Base-by-base conservation (phyloP, 2,888 invertebrate genomes). In the Mamestra brassicae region DNA sequence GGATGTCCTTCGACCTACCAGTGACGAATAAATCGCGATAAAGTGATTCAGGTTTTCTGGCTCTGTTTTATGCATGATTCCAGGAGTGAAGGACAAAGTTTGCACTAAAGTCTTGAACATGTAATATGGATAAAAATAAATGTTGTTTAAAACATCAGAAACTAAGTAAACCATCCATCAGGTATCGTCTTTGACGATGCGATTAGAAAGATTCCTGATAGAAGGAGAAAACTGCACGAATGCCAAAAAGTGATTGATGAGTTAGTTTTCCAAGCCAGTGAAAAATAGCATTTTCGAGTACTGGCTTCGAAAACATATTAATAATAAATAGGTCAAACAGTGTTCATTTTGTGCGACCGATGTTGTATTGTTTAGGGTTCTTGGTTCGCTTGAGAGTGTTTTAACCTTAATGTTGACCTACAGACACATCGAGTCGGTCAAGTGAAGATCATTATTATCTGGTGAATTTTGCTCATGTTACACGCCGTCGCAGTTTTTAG, bases 381-480 rank as follows among this genome's bases (percentile, higher is more conserved):
- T 47, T 47, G 47, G n/a, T 34, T 34, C 1, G 13, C 15, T 52
- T 42, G 15, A 54, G 15, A 65, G 34, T 42, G 5, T n/a, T 55
- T 45, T n/a, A 55, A 63, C 57, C 34, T 63, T 72, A 42, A 11
- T 36, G n/a, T n/a, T 58, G 63, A 58, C 63, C 57, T 52, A 57
- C 26, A 63, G 42, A 57, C 75, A 13, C 47, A 42, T 17, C n/a
- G 34, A 45, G 34, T 54, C 60, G 60, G 45, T 75, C 76, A 74
- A 54, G 15, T 47, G 34, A 50, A 61, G 26, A 55, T 55, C 61
- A 61, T 10, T 26, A 26, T 26, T 26, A 13, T n/a, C 11, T 50
- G 11, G 3, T 26, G n/a, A 5, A 26, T 34, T 42, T 54, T 13
- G 34, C 2, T 47, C 4, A 13, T 55, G 2, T 26, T 15, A 17